Evolutionary conservation across 2,797 vertebrate genomes (phyloP).

Genomic region (Lindbergichthys nudifrons): DNA sequence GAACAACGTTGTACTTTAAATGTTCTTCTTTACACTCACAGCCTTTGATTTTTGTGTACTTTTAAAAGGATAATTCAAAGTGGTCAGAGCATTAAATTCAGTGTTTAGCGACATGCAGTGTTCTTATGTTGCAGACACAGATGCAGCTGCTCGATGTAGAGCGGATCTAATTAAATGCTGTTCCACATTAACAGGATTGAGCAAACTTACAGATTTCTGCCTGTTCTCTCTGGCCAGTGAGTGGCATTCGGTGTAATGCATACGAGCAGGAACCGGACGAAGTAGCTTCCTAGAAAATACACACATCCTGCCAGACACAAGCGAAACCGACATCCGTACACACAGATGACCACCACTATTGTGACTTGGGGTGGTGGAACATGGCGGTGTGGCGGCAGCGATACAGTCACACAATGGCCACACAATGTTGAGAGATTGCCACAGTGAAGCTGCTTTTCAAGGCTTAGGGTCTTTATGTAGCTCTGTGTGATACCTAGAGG

Average conservation of each 20-base stretch:
- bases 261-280: constrained; percentile 71
- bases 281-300: constrained; percentile 70
- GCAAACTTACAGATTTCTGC: constrained; percentile 71
- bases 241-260: constrained; percentile 82
- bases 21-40: constrained; percentile 11
- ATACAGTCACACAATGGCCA: constrained; percentile 60
- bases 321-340: constrained; percentile 74
- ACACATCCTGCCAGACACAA: constrained; percentile 69
- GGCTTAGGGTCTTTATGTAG: constrained; percentile 50
- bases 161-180: constrained; percentile 86
- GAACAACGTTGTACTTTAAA: constrained; percentile 21
- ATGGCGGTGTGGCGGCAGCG: constrained; percentile 48
- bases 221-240: constrained; percentile 73
- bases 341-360: constrained; percentile 67
- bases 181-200: constrained; percentile 88
- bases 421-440: constrained; percentile 19
- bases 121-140: constrained; percentile 45
- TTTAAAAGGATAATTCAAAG: constrained; percentile 43
- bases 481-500: constrained; percentile 55
- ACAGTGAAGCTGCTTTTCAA: constrained; percentile 47
- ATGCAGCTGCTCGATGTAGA: constrained; percentile 63
- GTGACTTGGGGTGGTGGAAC: constrained; percentile 68
- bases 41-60: constrained; percentile 12
- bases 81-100: constrained; percentile 21
- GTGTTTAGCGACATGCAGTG: constrained; percentile 46